Evolutionary conservation across 2,888 invertebrate genomes (phyloP), one percentile per base, ranked within the genome.

Genomic region (Mesorhabditis spiculigera): DNA sequence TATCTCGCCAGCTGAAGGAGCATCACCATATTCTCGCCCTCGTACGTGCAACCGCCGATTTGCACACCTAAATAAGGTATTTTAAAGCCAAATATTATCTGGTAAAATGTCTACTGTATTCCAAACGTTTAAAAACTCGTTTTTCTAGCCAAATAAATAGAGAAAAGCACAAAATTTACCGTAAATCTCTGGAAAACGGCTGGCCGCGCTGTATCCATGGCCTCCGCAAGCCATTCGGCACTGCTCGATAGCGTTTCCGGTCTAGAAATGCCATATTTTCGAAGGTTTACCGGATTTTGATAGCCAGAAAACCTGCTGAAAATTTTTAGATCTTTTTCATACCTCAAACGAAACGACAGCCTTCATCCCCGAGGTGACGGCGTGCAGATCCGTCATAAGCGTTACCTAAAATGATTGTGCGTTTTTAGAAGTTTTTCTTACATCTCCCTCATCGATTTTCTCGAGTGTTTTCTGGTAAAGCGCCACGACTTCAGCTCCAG

Each of bases 11-110:
- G 93, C 88, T 96, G 96, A 69, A 96, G 88, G 71, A 92, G 88
- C 86, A 96, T 89, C 42, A 96, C 95, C 0, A 95, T 95, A 87
- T 96, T 95, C 89, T 96, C 96, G 0, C 96, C 96, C 88, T 96
- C 95, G 86, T 95, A 96, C 0, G 95, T 96, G 86, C 92, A 92
- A 70, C 92, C 92, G 65, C 95, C 94, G 0, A 93, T 93, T 10
- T 91, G 91, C 3, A 74, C 72, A 42, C 76, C 73, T 72, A 45
- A 13, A 28, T 28, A 28, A 3, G 28, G 28, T 28, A 28, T 1
- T 28, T 28, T 28, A 28, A 28, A 28, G 1, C 3, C 3, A 28
- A n/a, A n/a, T 28, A 1, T 28, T 28, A 3, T 28, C 28, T 28
- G 1, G 1, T 28, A 28, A 28, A 28, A 3, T 28, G 3, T 28